Evolutionary conservation across 2,113 vertebrate genomes (phyloP), one percentile per base, ranked within the genome.

Genomic region (Vulpes vulpes): DNA sequence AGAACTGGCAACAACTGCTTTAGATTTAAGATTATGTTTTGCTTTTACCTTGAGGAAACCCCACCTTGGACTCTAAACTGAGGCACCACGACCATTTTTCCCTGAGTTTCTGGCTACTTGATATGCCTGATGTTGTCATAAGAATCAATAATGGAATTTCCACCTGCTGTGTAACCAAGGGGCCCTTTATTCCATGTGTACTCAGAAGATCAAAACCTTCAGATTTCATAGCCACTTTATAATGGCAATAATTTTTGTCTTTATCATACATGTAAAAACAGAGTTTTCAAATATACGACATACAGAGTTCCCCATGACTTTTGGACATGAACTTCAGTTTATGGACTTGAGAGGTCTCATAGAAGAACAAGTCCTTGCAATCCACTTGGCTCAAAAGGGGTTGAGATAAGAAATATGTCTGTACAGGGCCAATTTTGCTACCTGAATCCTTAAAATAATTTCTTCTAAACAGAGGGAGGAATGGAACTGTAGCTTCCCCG

Each of bases 401-500:
- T 3, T 65, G 93, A 94, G 79, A 19, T 96, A 97, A 94, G 88
- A 95, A 95, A 79, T n/a, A 65, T 11, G 30, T 89, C 32, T 11
- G 10, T 57, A 71, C 27, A 4, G 87, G 30, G 73, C 27, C n/a
- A 60, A 53, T 43, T 11, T 80, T 35, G 62, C 64, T 78, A 95
- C 92, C 97, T 97, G 89, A 97, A 73, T 49, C 59, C 88, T 94
- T 84, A 93, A 25, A 27, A 94, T 65, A 96, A 97, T 96, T 95
- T 97, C 64, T 90, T 60, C 8, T 62, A 95, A 97, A 97, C 20
- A 49, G 71, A 94, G 71, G 11, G 11, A 59, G 93, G 93, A 97
- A 96, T 83, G 83, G 97, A 98, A 97, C 74, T 78, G 14, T 14
- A 92, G 87, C 32, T 98, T 96, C 80, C 92, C 62, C 67, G 62